Base-by-base conservation (phyloP, 2,888 invertebrate genomes). In the Ceraclea dissimilis region DNA sequence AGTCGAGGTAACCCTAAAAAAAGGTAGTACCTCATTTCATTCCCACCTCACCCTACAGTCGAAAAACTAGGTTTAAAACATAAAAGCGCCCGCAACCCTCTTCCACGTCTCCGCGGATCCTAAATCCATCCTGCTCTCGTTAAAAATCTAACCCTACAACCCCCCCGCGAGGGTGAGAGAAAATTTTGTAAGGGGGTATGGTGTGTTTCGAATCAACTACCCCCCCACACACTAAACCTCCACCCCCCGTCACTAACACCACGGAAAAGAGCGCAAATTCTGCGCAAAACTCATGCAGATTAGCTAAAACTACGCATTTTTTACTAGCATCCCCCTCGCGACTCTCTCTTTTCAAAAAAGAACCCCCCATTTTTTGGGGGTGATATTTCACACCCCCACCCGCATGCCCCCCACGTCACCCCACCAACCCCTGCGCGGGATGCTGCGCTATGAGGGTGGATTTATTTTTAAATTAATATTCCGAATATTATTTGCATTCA, bases 221-320 rank as follows among this genome's bases (percentile, higher is more conserved):
- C 58, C 65, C 67, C 62, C 64, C 66, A 65, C 62, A 66, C 39
- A 39, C 2, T 19, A 16, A 4, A 46, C 17, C 46, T 16, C 17
- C 6, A 43, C 6, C 17, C 4, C 6, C 8, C 46, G 8, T 13
- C 69, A 68, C 68, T 67, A 52, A 48, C 54, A 52, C 54, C 50
- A 54, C 56, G 20, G 56, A 43, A 54, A 48, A 59, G 60, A 61
- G 60, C 58, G 60, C 56, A 57, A 61, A 61, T 61, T 61, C 60
- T 62, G 68, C 65, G 67, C 69, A 61, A 60, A 59, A 62, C 62
- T 65, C 74, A 78, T 78, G 79, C 76, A 79, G 80, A 80, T 80
- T 80, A 80, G 80, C 79, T 80, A 81, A 81, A 80, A 80, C 80
- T 80, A 80, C 80, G 80, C 79, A 79, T 80, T 80, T 80, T 80